These are phyloP conservation scores for Muscicapa adusta DNA, from an alignment of 2,113 vertebrate species.

Conservation along the genomic window DNA sequence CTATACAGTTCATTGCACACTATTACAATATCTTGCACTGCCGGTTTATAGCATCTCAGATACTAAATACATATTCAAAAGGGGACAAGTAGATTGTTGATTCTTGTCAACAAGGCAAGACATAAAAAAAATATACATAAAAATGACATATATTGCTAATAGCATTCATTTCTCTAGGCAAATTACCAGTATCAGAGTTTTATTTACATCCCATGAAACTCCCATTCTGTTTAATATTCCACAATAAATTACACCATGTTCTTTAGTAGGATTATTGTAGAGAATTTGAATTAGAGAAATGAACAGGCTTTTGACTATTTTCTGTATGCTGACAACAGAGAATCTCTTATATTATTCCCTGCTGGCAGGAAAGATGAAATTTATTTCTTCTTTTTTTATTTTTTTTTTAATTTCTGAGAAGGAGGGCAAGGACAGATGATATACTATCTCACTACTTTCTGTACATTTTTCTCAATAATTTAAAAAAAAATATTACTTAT, in stretches of 20 bases:
- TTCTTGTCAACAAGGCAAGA: slow-evolving; percentile 1
- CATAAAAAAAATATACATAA: not conserved
- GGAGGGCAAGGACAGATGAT: not conserved
- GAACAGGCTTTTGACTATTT: not conserved
- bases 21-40: not conserved
- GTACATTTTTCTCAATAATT: not conserved
- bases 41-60: not conserved
- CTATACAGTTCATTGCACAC: not conserved
- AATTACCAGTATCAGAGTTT: not conserved
- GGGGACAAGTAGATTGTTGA: not conserved
- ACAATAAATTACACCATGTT: not conserved
- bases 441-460: not conserved
- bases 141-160: not conserved
- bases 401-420: not conserved
- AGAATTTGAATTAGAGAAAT: slow-evolving; percentile 1
- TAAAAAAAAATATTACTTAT: not conserved
- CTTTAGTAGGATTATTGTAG: not conserved
- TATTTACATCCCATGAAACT: slow-evolving; percentile 22
- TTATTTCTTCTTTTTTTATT: not conserved
- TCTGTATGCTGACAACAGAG: slow-evolving; percentile 13
- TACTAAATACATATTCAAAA: not conserved
- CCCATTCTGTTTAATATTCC: slow-evolving; percentile 18
- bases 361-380: slow-evolving; percentile 35
- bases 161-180: not conserved
- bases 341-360: slow-evolving; percentile 12